phyloP scores from a whole-genome alignment of 1,140 invertebrate genomes.

The Pseudomyrmex cubaensis region DNA sequence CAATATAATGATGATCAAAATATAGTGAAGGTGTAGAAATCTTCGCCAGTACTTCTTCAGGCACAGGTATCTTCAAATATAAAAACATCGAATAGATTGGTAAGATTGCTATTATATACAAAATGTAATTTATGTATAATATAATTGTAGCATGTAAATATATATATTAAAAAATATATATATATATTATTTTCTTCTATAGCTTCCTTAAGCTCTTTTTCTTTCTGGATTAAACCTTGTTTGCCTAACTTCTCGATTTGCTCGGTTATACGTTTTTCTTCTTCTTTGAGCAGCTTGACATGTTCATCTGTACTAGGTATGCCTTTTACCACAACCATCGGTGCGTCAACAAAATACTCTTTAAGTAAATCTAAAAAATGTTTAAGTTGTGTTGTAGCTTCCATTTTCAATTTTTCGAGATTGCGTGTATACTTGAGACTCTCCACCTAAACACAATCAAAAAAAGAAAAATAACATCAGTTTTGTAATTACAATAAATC shows the following conservation, averaged over 20 bases:
- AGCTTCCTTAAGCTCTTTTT: constrained; percentile 88
- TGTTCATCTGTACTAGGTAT: constrained; percentile 87
- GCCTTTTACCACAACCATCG: constrained; percentile 85
- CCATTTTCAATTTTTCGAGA: constrained; percentile 85
- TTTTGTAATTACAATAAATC: too few relatives aligned
- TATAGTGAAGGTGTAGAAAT: constrained; percentile 86
- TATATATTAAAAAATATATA: too few relatives aligned
- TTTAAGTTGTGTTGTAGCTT: too few relatives aligned
- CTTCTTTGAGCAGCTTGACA: constrained; percentile 87
- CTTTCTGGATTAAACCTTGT: constrained; percentile 89
- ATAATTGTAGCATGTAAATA: too few relatives aligned
- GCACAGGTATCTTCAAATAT: constrained; percentile 85
- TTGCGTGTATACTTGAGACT: constrained; percentile 79
- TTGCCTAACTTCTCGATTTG: constrained; percentile 88
- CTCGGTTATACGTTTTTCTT: constrained; percentile 88
- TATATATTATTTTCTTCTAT: constrained; percentile 91
- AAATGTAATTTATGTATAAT: neutral
- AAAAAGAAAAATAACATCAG: constrained; percentile 31
- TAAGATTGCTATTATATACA: neutral
- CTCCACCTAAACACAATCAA: constrained; percentile 86
- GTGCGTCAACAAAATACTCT: constrained; percentile 89
- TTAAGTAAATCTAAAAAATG: constrained; percentile 90
- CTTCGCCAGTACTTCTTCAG: constrained; percentile 86
- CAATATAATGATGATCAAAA: too few relatives aligned
- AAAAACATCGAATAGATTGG: constrained; percentile 29